phyloP scores from a whole-genome alignment of 2,113 vertebrate genomes.

The Erythrocercus mccallii region DNA sequence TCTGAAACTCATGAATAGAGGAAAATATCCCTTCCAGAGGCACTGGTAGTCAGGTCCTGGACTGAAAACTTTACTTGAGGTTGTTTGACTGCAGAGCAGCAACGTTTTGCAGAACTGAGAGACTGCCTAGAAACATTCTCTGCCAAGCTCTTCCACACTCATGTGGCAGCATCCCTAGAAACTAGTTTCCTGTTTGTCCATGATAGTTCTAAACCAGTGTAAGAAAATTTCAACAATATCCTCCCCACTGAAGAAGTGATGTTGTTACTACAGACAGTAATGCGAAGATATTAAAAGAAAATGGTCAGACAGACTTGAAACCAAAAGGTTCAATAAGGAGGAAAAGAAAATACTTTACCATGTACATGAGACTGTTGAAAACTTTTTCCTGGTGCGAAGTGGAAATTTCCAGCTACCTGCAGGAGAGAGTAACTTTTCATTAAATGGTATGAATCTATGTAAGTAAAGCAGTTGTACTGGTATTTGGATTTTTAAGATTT shows the following conservation, averaged over 20 bases:
- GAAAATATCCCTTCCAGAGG: background rate
- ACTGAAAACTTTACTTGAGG: background rate
- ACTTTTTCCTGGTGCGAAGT: slow-evolving; percentile 98
- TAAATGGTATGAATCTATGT: background rate
- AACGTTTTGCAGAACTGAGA: background rate
- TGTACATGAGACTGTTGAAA: slow-evolving; percentile 99
- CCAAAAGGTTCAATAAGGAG: background rate
- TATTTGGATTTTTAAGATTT: background rate
- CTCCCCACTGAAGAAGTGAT: background rate
- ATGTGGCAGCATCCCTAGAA: background rate
- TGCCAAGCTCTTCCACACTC: background rate
- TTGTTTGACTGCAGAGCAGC: background rate
- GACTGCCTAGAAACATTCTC: background rate
- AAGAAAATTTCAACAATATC: background rate
- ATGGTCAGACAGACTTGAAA: background rate
- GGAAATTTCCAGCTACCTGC: slow-evolving; percentile 98
- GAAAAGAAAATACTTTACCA: slow-evolving; percentile 75
- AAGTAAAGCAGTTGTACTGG: background rate
- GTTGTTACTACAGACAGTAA: background rate
- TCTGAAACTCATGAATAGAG: background rate
- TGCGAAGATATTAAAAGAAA: background rate
- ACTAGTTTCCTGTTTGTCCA: background rate
- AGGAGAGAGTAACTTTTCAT: slow-evolving; percentile 1
- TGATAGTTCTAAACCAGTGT: background rate
- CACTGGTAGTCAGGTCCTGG: background rate